Base-by-base conservation (phyloP, 2,797 vertebrate genomes). In the Neosalanx taihuensis region DNA sequence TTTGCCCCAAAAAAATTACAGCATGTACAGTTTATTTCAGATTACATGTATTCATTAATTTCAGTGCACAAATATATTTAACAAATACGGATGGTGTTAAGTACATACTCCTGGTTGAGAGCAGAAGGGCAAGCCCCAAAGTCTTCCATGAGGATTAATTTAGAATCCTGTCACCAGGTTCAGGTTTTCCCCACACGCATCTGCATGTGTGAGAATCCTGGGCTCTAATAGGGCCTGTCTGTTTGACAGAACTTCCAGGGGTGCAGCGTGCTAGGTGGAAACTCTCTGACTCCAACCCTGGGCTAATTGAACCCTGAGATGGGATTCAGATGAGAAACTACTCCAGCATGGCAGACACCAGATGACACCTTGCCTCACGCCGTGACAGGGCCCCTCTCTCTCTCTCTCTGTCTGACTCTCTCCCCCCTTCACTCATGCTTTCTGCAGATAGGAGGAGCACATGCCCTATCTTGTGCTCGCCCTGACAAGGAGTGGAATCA, bases 401-500 rank as follows among this genome's bases (percentile, higher is more conserved):
- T 62, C 53, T 35, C 66, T 58, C 41, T 64, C 56, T 20, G 67
- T 62, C 31, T 59, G 56, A 46, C 33, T 49, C 59, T 57, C 75
- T 61, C 46, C 69, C 67, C 60, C 67, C 69, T 60, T 60, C 58
- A n/a, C 18, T 41, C 76, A 79, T 75, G 74, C 72, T 46, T 46
- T 35, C 65, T 70, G 35, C 68, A 61, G 23, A 83, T 46, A 79
- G 84, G 86, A 83, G 82, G 80, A 85, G 86, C 76, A 79, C 81
- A 83, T 70, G 84, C 87, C 83, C 77, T 69, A 65, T 74, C 79
- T 60, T 72, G 71, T 73, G 77, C 81, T 86, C 85, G 78, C 81
- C 82, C 81, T 87, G 88, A 89, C 86, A 87, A 81, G 81, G 74
- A 85, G 81, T 74, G 78, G 77, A 90, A 84, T 89, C 90, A 89